These are phyloP conservation scores for Nephrotoma guestfalica DNA, from an alignment of 2,888 invertebrate genomes.

Conservation along the genomic window DNA sequence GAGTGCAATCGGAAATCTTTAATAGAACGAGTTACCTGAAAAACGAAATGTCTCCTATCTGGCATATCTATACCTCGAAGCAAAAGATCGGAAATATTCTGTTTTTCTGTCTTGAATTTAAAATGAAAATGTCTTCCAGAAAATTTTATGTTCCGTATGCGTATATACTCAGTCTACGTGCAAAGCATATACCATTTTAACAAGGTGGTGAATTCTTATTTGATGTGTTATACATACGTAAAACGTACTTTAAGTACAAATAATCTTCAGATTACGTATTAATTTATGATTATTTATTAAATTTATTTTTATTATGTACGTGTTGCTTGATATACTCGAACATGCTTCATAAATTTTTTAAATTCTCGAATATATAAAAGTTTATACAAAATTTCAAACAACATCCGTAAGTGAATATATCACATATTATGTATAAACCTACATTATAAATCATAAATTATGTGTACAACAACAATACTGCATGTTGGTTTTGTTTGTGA, in stretches of 20 bases:
- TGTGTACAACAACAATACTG: background rate
- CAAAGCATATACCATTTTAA: no score
- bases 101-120: no score
- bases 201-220: no score
- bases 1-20: no score
- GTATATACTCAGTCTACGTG: no score
- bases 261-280: background rate
- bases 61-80: no score
- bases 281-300: background rate
- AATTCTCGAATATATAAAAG: background rate
- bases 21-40: no score
- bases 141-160: no score
- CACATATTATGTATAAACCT: background rate
- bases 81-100: no score
- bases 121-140: no score
- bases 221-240: no score
- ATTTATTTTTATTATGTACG: background rate
- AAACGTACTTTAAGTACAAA: background rate
- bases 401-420: background rate
- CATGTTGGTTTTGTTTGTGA: background rate
- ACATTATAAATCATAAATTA: background rate
- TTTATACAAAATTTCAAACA: background rate
- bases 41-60: no score
- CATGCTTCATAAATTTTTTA: background rate
- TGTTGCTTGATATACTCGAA: background rate